phyloP scores from a whole-genome alignment of 2,797 vertebrate species.

The Anisognathus igniventris region DNA sequence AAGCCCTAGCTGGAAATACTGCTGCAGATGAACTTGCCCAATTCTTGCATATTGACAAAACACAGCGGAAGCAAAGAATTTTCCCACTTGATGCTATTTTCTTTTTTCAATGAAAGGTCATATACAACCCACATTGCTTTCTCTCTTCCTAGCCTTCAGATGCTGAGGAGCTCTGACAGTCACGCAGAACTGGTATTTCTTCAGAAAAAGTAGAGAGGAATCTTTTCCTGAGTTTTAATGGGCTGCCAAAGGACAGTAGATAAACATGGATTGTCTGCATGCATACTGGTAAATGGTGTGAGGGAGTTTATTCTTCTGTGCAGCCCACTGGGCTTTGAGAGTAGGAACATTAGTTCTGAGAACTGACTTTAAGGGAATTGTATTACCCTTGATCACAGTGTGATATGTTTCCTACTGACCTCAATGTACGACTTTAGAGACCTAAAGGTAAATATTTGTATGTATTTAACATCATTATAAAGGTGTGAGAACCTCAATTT shows the following conservation, averaged over 20 bases:
- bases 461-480: neutral
- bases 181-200: neutral
- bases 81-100: neutral
- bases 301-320: neutral
- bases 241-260: neutral
- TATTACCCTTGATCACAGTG: neutral
- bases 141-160: neutral
- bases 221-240: neutral
- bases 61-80: neutral
- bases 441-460: neutral
- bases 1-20: neutral
- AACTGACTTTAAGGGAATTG: neutral
- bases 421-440: neutral
- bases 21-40: neutral
- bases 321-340: neutral
- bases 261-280: neutral
- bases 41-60: neutral
- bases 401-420: neutral
- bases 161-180: neutral
- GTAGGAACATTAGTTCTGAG: neutral
- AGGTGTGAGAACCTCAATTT: neutral
- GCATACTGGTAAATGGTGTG: neutral
- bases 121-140: neutral
- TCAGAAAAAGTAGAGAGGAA: neutral
- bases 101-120: neutral